phyloP scores from a whole-genome alignment of 2,888 invertebrate species.

The Muscina levida region DNA sequence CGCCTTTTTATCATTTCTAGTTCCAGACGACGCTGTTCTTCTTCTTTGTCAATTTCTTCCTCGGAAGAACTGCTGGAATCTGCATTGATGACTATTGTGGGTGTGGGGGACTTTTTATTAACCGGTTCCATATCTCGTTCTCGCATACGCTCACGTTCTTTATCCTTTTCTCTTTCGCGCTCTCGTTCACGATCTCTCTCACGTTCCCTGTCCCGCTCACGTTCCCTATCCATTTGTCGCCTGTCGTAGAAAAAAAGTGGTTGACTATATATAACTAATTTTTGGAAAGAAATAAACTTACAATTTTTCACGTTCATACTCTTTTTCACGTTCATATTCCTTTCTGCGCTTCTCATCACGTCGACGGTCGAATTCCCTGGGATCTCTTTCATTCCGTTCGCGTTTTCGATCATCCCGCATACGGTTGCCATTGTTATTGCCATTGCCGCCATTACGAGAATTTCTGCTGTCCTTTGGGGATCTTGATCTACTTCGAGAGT shows the following conservation, averaged over 20 bases:
- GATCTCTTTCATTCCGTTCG: slow-evolving; percentile 65
- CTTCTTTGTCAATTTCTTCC: slow-evolving; percentile 84
- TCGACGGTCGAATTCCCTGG: slow-evolving; percentile 69
- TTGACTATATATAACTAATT: too few relatives aligned
- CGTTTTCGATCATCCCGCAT: slow-evolving; percentile 75
- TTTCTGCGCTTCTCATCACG: slow-evolving; percentile 76
- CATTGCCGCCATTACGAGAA: slow-evolving; percentile 72
- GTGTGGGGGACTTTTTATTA: slow-evolving; percentile 66
- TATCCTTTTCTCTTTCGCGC: slow-evolving; percentile 55
- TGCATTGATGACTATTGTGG: slow-evolving; percentile 73
- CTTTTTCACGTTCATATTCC: slow-evolving; percentile 75
- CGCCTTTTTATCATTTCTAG: slow-evolving; percentile 97
- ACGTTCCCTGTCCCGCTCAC: slow-evolving; percentile 78
- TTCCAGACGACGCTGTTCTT: slow-evolving; percentile 94
- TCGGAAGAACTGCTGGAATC: slow-evolving; percentile 76
- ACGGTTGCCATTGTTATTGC: slow-evolving; percentile 69
- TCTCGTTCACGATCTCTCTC: slow-evolving; percentile 66
- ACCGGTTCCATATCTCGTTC: slow-evolving; percentile 75
- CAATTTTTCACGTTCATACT: slow-evolving; percentile 75
- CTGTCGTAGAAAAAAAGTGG: slow-evolving; percentile 59
- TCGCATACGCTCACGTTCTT: slow-evolving; percentile 79
- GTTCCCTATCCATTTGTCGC: slow-evolving; percentile 80
- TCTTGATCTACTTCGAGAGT: slow-evolving; percentile 70
- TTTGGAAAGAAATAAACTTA: slow-evolving; percentile 61
- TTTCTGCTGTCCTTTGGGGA: slow-evolving; percentile 71